Percentiles rank a stretch among this genome's conserved stretches.
Evolutionary conservation across 2,888 invertebrate genomes (phyloP).

Genomic region (Vesta saturnalis): DNA sequence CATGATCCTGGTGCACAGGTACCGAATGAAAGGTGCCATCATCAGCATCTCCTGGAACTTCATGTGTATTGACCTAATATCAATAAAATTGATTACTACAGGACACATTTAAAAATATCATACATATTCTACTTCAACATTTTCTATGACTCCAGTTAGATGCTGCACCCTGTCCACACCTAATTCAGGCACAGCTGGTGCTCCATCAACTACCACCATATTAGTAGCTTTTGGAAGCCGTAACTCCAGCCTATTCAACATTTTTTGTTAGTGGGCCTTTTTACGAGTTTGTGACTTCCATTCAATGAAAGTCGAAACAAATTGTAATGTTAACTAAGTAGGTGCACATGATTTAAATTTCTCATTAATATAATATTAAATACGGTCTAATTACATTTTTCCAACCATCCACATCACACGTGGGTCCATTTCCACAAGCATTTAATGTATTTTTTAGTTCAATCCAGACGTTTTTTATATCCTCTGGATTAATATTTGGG

Average conservation of each 20-base stretch:
- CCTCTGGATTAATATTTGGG: not conserved
- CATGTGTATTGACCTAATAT: not conserved
- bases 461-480: not conserved
- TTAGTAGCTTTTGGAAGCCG: not conserved
- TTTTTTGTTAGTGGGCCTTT: not conserved
- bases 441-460: not conserved
- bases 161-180: not conserved
- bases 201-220: not conserved
- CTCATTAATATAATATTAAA: constrained; percentile 1
- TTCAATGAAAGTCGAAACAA: not conserved
- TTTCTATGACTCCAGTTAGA: not conserved
- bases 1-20: too few species aligned
- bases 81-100: not conserved
- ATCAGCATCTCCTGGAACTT: constrained; percentile 5
- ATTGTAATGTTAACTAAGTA: constrained; percentile 1
- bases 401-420: constrained; percentile 5
- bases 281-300: not conserved
- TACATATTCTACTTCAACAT: not conserved
- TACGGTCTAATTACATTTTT: constrained; percentile 6
- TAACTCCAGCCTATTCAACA: not conserved
- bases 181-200: constrained; percentile 3
- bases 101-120: constrained; percentile 1
- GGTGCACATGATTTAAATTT: not conserved
- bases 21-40: not conserved
- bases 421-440: not conserved